Base-by-base conservation (phyloP, 2,888 invertebrate species). In the Desoria tigrina region DNA sequence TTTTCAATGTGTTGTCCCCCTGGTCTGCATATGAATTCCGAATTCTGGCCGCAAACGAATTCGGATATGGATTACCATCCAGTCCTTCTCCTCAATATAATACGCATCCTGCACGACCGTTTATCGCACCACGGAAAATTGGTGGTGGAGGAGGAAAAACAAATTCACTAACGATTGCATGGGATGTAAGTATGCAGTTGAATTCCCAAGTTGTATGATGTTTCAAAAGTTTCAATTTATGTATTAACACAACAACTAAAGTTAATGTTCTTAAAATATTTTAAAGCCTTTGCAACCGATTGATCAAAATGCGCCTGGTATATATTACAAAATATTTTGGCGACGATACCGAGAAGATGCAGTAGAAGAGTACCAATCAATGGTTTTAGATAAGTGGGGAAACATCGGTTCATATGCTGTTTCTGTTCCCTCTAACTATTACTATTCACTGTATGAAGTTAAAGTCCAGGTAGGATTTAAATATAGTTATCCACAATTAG, bases 61-160 rank as follows among this genome's bases (percentile, higher is more conserved):
- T 90, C 59, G 96, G 96, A 1, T 85, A 88, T 68, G 94, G 95
- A 9, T 83, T 84, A 42, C 86, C 90, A 0, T 94, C 94, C 1
- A 84, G 87, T 2, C 90, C 94, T 0, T 93, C 93, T 69, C 93
- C 94, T 0, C 88, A 90, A 74, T 89, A 90, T 79, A 90, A 90
- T 23, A 94, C 94, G 0, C 86, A 87, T 37, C 86, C 91, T 2
- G 91, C 90, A 76, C 86, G 84, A 69, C 94, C 94, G 0, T 87
- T 86, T 73, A 86, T 86, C 77, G 85, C 89, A 6, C 95, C 95
- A 1, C 79, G 82, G 4, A 89, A 91, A 77, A 85, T 98, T 42
- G 87, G 91, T 18, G 96, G 97, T 0, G 97, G 97, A 3, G 96
- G 96, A 50, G 96, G 96, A 14, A 96, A 95, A 81, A 92, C 94